Percentiles rank a stretch among this genome's conserved stretches.
Conservation (phyloP, 2,113 vertebrate species). For the Clinocottus analis region DNA sequence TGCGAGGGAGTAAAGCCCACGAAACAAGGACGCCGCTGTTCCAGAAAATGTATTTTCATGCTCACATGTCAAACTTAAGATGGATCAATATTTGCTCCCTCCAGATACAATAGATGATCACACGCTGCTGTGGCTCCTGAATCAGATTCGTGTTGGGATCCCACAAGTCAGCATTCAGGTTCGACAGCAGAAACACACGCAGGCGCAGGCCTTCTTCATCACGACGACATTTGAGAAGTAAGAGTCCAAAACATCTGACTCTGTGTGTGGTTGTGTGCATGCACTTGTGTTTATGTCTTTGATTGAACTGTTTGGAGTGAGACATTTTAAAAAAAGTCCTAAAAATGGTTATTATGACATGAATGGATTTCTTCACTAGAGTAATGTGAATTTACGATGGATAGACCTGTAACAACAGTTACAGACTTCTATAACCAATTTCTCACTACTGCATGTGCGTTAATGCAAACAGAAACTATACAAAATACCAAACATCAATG, state of each 20-base stretch:
- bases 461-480: too few species aligned
- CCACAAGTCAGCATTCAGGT: constrained; percentile 97
- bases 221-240: constrained; percentile 95
- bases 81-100: not conserved
- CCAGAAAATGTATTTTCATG: not conserved
- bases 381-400: too few species aligned
- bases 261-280: not conserved
- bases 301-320: not conserved
- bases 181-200: constrained; percentile 93
- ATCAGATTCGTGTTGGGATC: constrained; percentile 94
- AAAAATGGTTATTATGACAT: too few species aligned
- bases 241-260: constrained; percentile 41
- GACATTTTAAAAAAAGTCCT: not conserved
- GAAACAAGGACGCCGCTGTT: not conserved
- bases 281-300: not conserved
- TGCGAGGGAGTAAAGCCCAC: not conserved
- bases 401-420: too few species aligned
- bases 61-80: not conserved
- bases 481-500: too few species aligned
- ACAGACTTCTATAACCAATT: too few species aligned
- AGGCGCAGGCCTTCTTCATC: constrained; percentile 94
- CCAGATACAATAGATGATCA: constrained; percentile 93
- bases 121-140: constrained; percentile 94
- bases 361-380: too few species aligned
- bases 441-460: too few species aligned